phyloP scores from a whole-genome alignment of 2,888 invertebrate genomes.

The Cerastoderma edule region DNA sequence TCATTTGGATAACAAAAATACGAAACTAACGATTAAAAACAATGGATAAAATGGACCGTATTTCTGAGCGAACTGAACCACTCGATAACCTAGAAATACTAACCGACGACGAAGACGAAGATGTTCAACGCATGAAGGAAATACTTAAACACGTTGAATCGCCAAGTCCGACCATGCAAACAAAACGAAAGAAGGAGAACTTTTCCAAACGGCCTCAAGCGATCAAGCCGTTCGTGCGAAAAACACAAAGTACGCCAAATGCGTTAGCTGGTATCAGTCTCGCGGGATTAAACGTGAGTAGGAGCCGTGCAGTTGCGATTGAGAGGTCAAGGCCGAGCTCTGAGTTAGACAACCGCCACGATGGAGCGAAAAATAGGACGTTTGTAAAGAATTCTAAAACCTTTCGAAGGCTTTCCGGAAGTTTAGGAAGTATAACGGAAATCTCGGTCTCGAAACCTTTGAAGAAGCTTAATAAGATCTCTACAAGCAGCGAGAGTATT shows the following conservation, averaged over 20 bases:
- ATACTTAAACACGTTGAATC: constrained; percentile 6
- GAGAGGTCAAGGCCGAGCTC: constrained; percentile 3
- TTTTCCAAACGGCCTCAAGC: constrained; percentile 11
- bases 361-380: not conserved
- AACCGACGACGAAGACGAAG: constrained; percentile 10
- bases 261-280: constrained; percentile 22
- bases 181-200: not conserved
- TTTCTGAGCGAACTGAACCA: constrained; percentile 21
- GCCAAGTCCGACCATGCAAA: not conserved
- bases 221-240: constrained; percentile 22
- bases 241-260: constrained; percentile 39
- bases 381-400: not conserved
- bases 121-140: not conserved
- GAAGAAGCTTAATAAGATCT: not conserved
- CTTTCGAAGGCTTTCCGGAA: not conserved
- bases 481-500: constrained; percentile 7
- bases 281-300: constrained; percentile 24
- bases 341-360: no score
- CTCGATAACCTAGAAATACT: constrained; percentile 11
- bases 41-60: constrained; percentile 20
- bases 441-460: not conserved
- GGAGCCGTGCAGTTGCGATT: not conserved
- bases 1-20: not conserved
- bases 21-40: not conserved
- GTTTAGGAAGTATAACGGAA: constrained; percentile 8